Base-by-base conservation (phyloP, 2,888 invertebrate genomes). In the Caenorhabditis sp. region DNA sequence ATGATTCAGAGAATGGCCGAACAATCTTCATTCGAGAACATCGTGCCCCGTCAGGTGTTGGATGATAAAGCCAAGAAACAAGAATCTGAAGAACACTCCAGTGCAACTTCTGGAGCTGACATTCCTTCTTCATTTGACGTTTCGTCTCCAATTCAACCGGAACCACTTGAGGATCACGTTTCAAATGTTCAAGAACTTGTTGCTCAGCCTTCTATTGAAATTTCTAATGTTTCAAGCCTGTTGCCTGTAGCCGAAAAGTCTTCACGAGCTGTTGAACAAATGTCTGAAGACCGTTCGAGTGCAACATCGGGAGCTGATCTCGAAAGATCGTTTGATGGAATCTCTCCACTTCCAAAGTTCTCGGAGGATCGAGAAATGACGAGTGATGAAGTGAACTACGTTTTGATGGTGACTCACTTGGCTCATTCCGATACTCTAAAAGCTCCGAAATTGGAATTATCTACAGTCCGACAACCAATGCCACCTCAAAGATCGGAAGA, bases 101-200 rank as follows among this genome's bases (percentile, higher is more conserved):
- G 63, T 61, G 77, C 77, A 1, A 84, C 84, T 8, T 84, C 86
- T 19, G 84, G 80, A 75, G 86, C 86, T 16, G 84, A 84, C 85
- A 59, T 70, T 19, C 41, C 61, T 2, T 59, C 68, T 35, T 76
- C 76, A 35, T 68, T 76, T 24, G 75, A 76, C 12, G 41, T 61
- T 31, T 68, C 59, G 31, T 76, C 59, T 28, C 51, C 76, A 38
- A 26, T 70, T 56, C 56, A 66, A 51, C 24, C 54, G 35, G 44
- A 76, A 56, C 83, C 83, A 56, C 51, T 75, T 22, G 5, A 38
- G 8, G 70, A 75, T 54, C 68, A 77, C 19, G 64, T 73, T 68
- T 47, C 68, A 19, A 73, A 35, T 28, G 49, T 54, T 61, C 72
- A 64, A 56, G 19, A 26, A 47, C 54, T 63, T 56, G 70, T 58